phyloP scores from a whole-genome alignment of 2,797 vertebrate genomes.

The Novumbra hubbsi region DNA sequence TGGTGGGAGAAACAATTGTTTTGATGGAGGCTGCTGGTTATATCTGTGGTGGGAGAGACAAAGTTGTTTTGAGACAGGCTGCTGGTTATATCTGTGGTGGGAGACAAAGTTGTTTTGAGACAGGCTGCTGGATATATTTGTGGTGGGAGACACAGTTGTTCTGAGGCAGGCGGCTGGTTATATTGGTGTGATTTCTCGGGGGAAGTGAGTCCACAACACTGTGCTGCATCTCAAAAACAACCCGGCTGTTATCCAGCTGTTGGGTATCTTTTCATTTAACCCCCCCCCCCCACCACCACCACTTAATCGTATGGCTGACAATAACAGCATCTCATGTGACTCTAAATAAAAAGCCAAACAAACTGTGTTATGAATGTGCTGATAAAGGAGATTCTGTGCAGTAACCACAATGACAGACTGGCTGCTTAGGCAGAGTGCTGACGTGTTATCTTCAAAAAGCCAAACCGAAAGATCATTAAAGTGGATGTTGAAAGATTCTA shows the following conservation, averaged over 20 bases:
- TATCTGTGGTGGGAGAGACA: not conserved
- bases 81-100: slow-evolving; percentile 27
- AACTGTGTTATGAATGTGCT: not conserved
- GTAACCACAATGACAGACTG: not conserved
- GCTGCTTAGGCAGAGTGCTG: not conserved
- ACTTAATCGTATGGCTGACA: not conserved
- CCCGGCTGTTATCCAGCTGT: slow-evolving; percentile 64
- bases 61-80: slow-evolving; percentile 35
- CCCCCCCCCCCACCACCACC: not conserved
- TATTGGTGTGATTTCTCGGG: slow-evolving; percentile 25
- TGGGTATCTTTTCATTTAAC: not conserved
- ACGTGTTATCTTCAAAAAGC: not conserved
- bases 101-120: not conserved
- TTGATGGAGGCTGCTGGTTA: too few species aligned
- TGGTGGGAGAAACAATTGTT: not conserved
- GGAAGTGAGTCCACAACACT: slow-evolving; percentile 35
- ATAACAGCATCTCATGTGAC: not conserved
- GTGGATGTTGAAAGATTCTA: not conserved
- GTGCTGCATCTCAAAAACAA: slow-evolving; percentile 36
- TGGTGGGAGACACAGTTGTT: slow-evolving; percentile 19
- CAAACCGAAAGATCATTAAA: not conserved
- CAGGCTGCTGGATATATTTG: too few species aligned
- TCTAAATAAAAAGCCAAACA: not conserved
- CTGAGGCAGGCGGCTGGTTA: slow-evolving; percentile 32
- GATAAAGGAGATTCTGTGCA: not conserved